Conservation (phyloP, 2,113 vertebrate genomes). For the Gymnogyps californianus region DNA sequence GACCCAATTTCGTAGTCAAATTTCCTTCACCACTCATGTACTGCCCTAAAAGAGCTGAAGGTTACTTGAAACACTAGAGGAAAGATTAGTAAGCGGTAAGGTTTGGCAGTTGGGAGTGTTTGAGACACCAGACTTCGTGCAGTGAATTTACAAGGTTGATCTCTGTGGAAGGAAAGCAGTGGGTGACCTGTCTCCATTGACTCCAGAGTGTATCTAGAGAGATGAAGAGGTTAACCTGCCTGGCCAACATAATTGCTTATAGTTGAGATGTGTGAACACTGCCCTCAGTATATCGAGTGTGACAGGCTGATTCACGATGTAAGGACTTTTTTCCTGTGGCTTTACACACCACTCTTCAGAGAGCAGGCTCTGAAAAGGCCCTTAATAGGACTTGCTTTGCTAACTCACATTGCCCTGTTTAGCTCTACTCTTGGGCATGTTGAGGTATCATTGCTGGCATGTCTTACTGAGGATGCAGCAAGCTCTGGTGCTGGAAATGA, state of each 20-base stretch:
- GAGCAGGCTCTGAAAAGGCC: not conserved
- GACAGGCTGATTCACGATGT: not conserved
- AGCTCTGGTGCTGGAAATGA: not conserved
- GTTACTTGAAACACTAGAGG: not conserved
- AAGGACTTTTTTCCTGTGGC: rapidly evolving
- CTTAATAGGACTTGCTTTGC: not conserved
- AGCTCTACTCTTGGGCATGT: rapidly evolving
- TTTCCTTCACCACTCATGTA: not conserved
- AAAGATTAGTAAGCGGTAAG: not conserved
- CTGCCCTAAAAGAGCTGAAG: not conserved
- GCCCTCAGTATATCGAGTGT: rapidly evolving
- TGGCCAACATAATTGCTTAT: not conserved
- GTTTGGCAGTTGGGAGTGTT: rapidly evolving
- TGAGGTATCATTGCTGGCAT: not conserved
- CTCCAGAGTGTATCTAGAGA: not conserved
- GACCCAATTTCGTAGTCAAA: not conserved
- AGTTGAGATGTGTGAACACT: not conserved
- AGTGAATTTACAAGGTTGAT: not conserved
- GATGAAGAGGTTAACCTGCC: not conserved
- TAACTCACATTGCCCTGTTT: not conserved
- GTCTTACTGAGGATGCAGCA: not conserved
- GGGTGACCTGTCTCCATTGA: not conserved
- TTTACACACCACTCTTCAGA: not conserved
- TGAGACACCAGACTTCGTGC: not conserved
- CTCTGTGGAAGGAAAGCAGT: not conserved